A percentile compares a stretch with the other conserved stretches of the same genome.
These are phyloP conservation scores for Platalea minor DNA, from an alignment of 2,797 vertebrate genomes.

Conservation along the genomic window DNA sequence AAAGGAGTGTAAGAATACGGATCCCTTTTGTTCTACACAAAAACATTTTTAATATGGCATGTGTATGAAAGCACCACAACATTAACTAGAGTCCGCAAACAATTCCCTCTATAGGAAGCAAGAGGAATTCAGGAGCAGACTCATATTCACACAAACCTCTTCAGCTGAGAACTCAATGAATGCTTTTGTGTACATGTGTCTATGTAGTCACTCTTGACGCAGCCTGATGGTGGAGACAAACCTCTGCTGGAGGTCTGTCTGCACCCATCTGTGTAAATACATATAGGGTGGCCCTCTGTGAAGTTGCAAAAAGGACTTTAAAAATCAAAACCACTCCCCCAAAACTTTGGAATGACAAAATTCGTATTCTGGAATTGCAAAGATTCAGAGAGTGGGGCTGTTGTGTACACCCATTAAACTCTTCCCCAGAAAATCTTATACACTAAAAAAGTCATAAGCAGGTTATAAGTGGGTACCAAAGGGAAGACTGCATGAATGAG, in stretches of 20 bases:
- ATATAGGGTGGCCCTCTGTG: neutral
- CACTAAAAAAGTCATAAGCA: accelerated
- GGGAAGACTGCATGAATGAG: neutral
- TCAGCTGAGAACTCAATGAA: neutral
- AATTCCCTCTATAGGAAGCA: neutral
- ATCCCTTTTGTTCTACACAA: neutral
- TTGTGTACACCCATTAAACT: accelerated
- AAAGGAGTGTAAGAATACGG: neutral
- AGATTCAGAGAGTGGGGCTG: neutral
- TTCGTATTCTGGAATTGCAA: neutral
- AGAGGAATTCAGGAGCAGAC: neutral
- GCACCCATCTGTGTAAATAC: neutral
- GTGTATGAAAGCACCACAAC: neutral
- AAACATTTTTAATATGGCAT: neutral
- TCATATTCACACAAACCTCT: neutral
- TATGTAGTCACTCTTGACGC: neutral
- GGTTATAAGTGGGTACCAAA: neutral
- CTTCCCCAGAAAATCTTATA: neutral
- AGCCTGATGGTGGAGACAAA: neutral
- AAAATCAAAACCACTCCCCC: neutral
- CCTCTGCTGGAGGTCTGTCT: neutral
- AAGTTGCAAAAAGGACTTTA: neutral
- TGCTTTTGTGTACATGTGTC: neutral
- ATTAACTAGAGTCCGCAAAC: neutral
- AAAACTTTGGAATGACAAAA: neutral